Percentiles rank a stretch among this genome's conserved stretches.
Evolutionary conservation across 2,113 vertebrate species (phyloP).

Genomic region (Corydoras maculifer): DNA sequence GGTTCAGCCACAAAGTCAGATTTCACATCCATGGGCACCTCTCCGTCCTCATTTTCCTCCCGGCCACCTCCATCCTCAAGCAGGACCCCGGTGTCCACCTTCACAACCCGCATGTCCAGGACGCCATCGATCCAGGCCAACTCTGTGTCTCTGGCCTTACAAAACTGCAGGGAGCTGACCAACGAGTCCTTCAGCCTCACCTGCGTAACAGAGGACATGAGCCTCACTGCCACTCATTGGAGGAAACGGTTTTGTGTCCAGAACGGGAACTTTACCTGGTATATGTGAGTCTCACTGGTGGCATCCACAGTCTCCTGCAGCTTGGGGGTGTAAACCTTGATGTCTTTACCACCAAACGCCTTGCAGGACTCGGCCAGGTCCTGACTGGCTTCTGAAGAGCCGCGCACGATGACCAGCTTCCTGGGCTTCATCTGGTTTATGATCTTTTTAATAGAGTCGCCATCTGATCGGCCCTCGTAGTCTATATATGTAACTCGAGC

Average conservation of each 20-base stretch:
- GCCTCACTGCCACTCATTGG: not conserved
- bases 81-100: constrained; percentile 94
- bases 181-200: constrained; percentile 95
- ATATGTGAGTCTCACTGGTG: constrained; percentile 97
- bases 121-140: constrained; percentile 96
- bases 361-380: constrained; percentile 94
- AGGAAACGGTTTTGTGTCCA: not conserved
- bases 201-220: constrained; percentile 51
- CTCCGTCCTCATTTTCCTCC: constrained; percentile 78
- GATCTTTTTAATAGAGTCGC: constrained; percentile 98
- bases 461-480: constrained; percentile 96
- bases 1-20: constrained; percentile 64
- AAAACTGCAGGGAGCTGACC: constrained; percentile 97
- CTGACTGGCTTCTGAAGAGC: constrained; percentile 89
- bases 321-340: constrained; percentile 95
- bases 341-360: constrained; percentile 92
- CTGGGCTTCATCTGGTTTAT: constrained; percentile 98
- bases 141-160: constrained; percentile 93
- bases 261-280: constrained; percentile 71
- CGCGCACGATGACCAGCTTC: constrained; percentile 88
- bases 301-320: constrained; percentile 93
- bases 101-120: constrained; percentile 93
- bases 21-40: constrained; percentile 75
- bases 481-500: constrained; percentile 93
- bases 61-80: constrained; percentile 82